A percentile compares a stretch with the other conserved stretches of the same genome.
Evolutionary conservation across 1,140 invertebrate genomes (phyloP).

Genomic region (Drosophila pseudoobscura): DNA sequence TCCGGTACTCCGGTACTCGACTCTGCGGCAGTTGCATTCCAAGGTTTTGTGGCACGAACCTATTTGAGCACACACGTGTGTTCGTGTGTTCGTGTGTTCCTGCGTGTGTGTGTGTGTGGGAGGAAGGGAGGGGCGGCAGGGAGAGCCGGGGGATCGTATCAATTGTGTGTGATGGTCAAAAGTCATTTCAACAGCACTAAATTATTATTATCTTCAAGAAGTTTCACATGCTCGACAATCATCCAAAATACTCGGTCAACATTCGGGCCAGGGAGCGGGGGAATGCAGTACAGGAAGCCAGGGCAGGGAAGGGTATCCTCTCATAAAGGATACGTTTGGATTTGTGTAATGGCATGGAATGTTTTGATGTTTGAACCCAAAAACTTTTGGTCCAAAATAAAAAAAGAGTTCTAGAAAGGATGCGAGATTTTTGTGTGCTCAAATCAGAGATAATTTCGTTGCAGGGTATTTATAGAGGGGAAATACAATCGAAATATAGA

Average conservation of each 20-base stretch:
- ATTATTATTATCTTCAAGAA: conserved; percentile 84
- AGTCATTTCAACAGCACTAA: conserved; percentile 84
- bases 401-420: not conserved
- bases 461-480: too few relatives aligned
- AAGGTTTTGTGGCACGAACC: conserved; percentile 9
- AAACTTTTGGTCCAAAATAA: conserved; percentile 43
- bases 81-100: not conserved
- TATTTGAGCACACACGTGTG: conserved; percentile 11
- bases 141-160: conserved; percentile 65
- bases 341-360: conserved; percentile 76
- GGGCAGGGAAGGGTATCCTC: conserved; percentile 6
- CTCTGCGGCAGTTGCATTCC: conserved; percentile 66
- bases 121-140: not conserved
- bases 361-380: conserved; percentile 62
- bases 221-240: conserved; percentile 81
- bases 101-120: not conserved
- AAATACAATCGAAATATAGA: too few relatives aligned
- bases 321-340: conserved; percentile 68
- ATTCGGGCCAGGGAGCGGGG: not conserved
- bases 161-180: conserved; percentile 84
- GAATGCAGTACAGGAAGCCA: conserved; percentile 16
- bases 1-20: conserved; percentile 18
- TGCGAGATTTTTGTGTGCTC: not conserved
- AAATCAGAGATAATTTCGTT: not conserved
- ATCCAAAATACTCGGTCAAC: conserved; percentile 57